Percentiles rank a stretch among this genome's conserved stretches.
phyloP scores from a whole-genome alignment of 1,140 invertebrate species.

The Zaprionus taronus region DNA sequence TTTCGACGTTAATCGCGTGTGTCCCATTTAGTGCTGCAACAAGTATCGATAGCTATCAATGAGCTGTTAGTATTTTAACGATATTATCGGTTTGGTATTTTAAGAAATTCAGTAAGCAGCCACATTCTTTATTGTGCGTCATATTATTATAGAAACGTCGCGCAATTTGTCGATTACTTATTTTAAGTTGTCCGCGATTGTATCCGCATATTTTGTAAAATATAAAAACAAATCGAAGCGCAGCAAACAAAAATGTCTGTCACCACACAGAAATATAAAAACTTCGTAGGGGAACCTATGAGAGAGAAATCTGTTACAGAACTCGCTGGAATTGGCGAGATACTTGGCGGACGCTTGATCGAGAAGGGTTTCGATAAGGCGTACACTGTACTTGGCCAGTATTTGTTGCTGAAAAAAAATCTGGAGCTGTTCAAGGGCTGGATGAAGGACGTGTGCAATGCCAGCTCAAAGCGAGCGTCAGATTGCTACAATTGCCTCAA shows the following conservation, averaged over 20 bases:
- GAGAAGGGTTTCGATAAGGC: conserved; percentile 96
- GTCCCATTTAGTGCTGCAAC: background rate
- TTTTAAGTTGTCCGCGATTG: background rate
- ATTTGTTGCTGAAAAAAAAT: conserved; percentile 97
- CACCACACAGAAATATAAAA: conserved; percentile 96
- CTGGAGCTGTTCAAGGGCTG: conserved; percentile 98
- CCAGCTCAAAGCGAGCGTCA: conserved; percentile 95
- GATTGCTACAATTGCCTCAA: conserved; percentile 97
- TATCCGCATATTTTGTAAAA: background rate
- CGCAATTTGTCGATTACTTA: background rate
- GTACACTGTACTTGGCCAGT: conserved; percentile 99
- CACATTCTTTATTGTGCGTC: background rate
- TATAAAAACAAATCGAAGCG: background rate
- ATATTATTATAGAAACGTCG: conserved; percentile 1
- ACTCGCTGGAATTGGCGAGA: conserved; percentile 96
- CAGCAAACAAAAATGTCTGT: conserved; percentile 89
- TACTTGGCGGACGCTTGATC: conserved; percentile 93
- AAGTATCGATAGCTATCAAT: background rate
- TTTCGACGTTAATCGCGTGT: no score
- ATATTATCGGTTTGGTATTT: background rate
- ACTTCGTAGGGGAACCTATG: conserved; percentile 98
- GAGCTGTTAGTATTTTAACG: background rate
- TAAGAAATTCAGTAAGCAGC: background rate
- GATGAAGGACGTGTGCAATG: conserved; percentile 96
- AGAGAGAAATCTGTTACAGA: conserved; percentile 96